Conservation (phyloP, 2,888 invertebrate species). For the Apamea anceps region DNA sequence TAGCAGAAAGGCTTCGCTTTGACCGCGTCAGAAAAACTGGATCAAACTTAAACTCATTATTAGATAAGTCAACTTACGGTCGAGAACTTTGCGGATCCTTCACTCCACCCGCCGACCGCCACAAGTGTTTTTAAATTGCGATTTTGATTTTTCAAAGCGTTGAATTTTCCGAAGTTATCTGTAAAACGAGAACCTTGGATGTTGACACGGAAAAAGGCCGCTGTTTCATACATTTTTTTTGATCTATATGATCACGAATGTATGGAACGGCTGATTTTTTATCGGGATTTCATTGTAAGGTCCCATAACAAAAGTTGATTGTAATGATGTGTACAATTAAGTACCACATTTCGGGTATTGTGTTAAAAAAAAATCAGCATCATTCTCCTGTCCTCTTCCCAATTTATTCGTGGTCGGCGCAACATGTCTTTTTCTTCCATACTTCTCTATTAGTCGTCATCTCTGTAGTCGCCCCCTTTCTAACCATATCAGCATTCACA, state of each 20-base stretch:
- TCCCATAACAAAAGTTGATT: not conserved
- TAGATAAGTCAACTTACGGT: conserved; percentile 76
- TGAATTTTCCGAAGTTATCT: conserved; percentile 89
- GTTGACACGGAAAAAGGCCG: not conserved
- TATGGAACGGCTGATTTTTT: not conserved
- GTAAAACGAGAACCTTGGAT: not conserved
- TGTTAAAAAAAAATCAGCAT: no score
- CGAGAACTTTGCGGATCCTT: conserved; percentile 91
- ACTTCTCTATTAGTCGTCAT: no score
- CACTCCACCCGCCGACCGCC: conserved; percentile 93
- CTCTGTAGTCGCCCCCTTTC: no score
- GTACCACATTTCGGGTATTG: no score
- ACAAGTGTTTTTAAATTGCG: conserved; percentile 90
- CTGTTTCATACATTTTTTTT: not conserved
- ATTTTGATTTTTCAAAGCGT: conserved; percentile 87
- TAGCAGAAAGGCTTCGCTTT: not conserved
- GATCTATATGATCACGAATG: not conserved
- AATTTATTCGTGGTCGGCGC: no score
- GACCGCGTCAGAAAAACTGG: conserved; percentile 7
- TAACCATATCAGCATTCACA: no score
- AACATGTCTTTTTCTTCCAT: no score
- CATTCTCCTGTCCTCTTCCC: no score
- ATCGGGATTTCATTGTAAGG: not conserved
- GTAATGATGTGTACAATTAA: no score
- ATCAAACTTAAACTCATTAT: conserved; percentile 35